These are phyloP conservation scores for Theocolax elegans DNA, from an alignment of 1,140 invertebrate species.

Conservation along the genomic window DNA sequence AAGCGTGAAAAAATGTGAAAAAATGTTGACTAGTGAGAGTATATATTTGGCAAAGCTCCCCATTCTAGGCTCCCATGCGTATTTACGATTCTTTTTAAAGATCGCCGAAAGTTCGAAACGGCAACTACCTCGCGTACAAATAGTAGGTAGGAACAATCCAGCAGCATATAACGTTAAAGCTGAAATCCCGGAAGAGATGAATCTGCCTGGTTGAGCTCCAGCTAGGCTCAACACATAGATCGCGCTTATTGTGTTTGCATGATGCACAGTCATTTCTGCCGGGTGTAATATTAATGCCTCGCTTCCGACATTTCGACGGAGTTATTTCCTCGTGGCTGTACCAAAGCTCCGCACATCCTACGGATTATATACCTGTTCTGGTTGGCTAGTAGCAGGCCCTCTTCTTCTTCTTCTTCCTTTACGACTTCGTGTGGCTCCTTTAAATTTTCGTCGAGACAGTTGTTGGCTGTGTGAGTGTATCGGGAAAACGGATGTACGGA, in stretches of 20 bases:
- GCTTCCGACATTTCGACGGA: slow-evolving; percentile 34
- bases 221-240: neutral
- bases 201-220: slow-evolving; percentile 13
- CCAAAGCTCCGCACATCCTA: neutral
- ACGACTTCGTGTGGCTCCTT: neutral
- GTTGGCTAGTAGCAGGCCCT: neutral
- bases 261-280: slow-evolving; percentile 36
- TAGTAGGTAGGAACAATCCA: neutral
- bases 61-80: too few species aligned
- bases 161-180: neutral
- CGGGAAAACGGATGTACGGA: neutral
- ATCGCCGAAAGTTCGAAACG: neutral
- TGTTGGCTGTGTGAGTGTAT: neutral
- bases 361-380: neutral
- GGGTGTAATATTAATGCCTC: slow-evolving; percentile 38
- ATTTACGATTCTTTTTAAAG: neutral
- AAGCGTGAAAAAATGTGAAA: too few species aligned
- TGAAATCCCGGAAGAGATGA: slow-evolving; percentile 37
- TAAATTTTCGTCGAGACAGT: neutral
- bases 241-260: slow-evolving; percentile 40
- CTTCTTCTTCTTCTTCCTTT: neutral
- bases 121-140: neutral
- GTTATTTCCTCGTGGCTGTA: slow-evolving; percentile 24
- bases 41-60: slow-evolving; percentile 1
- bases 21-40: too few species aligned